phyloP scores from a whole-genome alignment of 92 coral and sea anemone genomes.

The Diadumene lineata region DNA sequence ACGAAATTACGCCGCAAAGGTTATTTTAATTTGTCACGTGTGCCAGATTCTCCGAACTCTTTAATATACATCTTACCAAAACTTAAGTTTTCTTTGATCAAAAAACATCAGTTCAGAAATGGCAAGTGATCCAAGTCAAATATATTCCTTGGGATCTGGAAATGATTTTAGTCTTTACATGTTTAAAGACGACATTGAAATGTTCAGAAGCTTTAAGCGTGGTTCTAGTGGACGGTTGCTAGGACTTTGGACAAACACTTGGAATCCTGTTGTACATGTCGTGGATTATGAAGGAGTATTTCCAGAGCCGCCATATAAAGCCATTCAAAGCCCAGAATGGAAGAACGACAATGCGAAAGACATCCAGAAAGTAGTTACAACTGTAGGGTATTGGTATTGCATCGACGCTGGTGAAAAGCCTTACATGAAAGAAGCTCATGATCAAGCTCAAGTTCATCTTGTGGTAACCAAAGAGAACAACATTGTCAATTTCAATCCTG shows the following conservation, averaged over 20 bases:
- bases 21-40: background rate
- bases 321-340: background rate
- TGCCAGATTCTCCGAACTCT: background rate
- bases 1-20: no score
- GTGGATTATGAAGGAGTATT: slow-evolving; percentile 15
- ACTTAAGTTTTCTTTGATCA: background rate
- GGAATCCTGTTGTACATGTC: slow-evolving; percentile 57
- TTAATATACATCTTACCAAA: background rate
- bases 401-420: background rate
- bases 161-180: slow-evolving; percentile 29
- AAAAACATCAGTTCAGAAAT: background rate
- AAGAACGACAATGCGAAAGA: background rate
- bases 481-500: background rate
- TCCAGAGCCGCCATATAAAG: no score
- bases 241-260: slow-evolving; percentile 73
- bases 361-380: background rate
- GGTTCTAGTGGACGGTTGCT: slow-evolving; percentile 74
- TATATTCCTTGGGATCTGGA: background rate
- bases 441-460: background rate
- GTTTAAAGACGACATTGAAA: slow-evolving; percentile 65
- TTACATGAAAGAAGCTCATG: background rate
- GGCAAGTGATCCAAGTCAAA: background rate
- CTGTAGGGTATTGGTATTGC: background rate
- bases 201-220: slow-evolving; percentile 28
- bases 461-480: background rate